Base-by-base conservation (phyloP, 2,888 invertebrate genomes). In the Lasioglossum vierecki region DNA sequence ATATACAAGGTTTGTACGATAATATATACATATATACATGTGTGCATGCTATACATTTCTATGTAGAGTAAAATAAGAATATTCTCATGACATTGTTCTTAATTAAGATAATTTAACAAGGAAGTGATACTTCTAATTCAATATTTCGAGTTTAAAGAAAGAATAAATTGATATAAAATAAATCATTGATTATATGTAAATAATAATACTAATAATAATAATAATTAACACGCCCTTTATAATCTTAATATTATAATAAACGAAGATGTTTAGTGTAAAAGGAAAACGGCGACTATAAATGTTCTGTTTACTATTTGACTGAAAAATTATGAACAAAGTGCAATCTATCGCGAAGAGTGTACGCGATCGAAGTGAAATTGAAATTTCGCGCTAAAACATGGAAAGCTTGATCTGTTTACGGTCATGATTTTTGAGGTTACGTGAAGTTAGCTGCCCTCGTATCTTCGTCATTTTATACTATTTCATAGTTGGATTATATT, bases 1-100 rank as follows among this genome's bases (percentile, higher is more conserved):
- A 98, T 99, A 88, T 99, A 99, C 94, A 99, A 99, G 95, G 96
- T 96, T 92, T 91, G 94, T 92, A 86, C 46, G 53, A 70, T 60
- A 57, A 73, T 82, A 22, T 49, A 30, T 39, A 9, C 80, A 39
- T 9, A 30, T 30, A 30, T 30, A 30, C 30, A 30, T 30, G 1
- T 30, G 30, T 30, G 78, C 13, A 35, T 46, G 35, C 15, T 84
- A 73, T 57, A 68, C 63, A 46, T 18, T 76, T 46, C 15, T 53
- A 63, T 30, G 4, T 15, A 6, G 44, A 76, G 35, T 80, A 39
- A 44, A 76, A 71, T 39, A 18, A 46, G 49, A 41, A 35, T 41
- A 41, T 79, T 74, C 15, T 13, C 6, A 46, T 6, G 72, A 72
- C 18, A 11, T 8, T 30, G 0, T 66, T 2, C 35, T 44, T 15